Percentiles rank a stretch among this genome's conserved stretches.
Evolutionary conservation across 2,797 vertebrate genomes (phyloP).

Genomic region (Tympanoctomys barrerae): DNA sequence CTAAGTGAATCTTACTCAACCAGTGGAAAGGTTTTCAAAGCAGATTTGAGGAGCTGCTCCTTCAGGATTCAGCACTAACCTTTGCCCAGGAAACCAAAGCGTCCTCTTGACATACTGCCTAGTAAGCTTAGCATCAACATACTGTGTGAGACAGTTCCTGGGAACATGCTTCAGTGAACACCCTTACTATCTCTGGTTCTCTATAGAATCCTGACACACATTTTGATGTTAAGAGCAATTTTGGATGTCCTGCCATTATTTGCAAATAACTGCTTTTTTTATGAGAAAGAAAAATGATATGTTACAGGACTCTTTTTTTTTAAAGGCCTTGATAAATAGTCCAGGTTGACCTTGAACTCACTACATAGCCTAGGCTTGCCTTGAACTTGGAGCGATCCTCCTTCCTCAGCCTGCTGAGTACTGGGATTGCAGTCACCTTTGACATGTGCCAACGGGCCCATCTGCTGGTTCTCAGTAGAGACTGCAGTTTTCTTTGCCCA

Average conservation of each 20-base stretch:
- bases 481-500: neutral
- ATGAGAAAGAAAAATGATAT: neutral
- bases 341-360: neutral
- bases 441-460: neutral
- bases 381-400: neutral
- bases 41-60: neutral
- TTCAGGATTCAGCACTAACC: rapidly evolving
- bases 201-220: neutral
- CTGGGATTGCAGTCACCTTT: no score
- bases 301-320: no score
- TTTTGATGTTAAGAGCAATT: neutral
- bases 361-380: neutral
- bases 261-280: neutral
- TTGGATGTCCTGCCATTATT: neutral
- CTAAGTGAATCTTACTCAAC: neutral
- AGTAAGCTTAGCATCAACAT: neutral
- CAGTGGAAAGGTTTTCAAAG: neutral
- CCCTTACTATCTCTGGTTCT: neutral
- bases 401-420: neutral
- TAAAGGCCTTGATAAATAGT: no score
- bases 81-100: rapidly evolving
- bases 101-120: rapidly evolving
- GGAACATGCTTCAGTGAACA: neutral
- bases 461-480: neutral
- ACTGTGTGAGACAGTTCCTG: neutral